Percentiles rank a stretch among this genome's conserved stretches.
phyloP scores from a whole-genome alignment of 2,113 vertebrate species.

The Xiphias gladius region DNA sequence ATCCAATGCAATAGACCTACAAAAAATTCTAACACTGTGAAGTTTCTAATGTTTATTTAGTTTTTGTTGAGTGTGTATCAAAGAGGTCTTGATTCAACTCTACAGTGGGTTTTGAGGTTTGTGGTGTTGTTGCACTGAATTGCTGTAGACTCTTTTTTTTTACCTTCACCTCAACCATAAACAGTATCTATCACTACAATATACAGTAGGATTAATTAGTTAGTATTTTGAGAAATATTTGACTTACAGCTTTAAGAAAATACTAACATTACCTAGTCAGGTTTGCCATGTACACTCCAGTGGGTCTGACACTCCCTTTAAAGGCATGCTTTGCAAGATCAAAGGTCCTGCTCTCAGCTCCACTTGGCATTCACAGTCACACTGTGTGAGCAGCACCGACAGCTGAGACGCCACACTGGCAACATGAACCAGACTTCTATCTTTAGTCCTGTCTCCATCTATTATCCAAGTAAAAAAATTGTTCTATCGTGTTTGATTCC shows the following conservation, averaged over 20 bases:
- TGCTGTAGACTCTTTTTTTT: neutral
- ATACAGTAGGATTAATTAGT: neutral
- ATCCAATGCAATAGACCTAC: constrained; percentile 2
- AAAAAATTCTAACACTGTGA: neutral
- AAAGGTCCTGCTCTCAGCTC: constrained; percentile 67
- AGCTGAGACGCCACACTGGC: constrained; percentile 53
- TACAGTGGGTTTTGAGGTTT: neutral
- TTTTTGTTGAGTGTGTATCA: constrained; percentile 19
- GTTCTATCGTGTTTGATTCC: constrained; percentile 36
- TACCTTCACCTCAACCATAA: neutral
- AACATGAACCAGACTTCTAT: constrained; percentile 59
- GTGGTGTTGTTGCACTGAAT: neutral
- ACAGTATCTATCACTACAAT: neutral
- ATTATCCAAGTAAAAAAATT: constrained; percentile 51
- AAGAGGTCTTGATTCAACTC: constrained; percentile 17
- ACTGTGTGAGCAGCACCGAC: constrained; percentile 54
- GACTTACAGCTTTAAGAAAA: constrained; percentile 22
- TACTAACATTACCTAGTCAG: constrained; percentile 38
- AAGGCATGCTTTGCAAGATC: constrained; percentile 68
- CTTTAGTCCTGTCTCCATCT: constrained; percentile 54
- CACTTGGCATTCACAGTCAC: constrained; percentile 70
- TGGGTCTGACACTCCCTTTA: constrained; percentile 65
- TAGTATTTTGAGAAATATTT: neutral
- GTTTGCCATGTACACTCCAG: constrained; percentile 41
- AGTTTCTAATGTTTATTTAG: neutral